Base-by-base conservation (phyloP, 2,888 invertebrate species). In the Tenthredo notha region DNA sequence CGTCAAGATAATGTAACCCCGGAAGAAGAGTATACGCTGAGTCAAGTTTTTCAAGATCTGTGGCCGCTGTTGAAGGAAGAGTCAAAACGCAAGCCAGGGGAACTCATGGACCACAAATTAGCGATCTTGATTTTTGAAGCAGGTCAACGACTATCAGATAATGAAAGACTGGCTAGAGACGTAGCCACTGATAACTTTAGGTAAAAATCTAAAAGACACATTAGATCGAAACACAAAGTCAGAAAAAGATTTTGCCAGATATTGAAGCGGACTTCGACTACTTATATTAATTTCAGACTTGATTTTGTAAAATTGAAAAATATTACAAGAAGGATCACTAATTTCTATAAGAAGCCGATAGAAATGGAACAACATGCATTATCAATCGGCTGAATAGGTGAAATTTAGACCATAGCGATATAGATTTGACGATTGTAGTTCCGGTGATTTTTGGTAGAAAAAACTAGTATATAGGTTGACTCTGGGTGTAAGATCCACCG, bases 81-180 rank as follows among this genome's bases (percentile, higher is more conserved):
- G 43, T 25, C 85, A 15, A 61, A 58, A 9, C 83, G 84, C n/a
- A 61, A n/a, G 29, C 33, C 29, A 4, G 72, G 72, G 21, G 58
- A 84, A 25, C 50, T 21, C 29, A 84, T 84, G 83, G 72, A 84
- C 12, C 54, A 78, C 33, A 86, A 87, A 50, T 85, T 87, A 65
- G 87, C 84, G 25, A 78, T 74, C 50, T 85, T 86, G 78, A 74
- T 87, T n/a, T 65, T 85, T 6, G 86, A 84, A 61, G 87, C 86
- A 33, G 75, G 85, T 74, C 85, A 86, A 77, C 61, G 61, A 21
- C 6, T 58, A 5, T 40, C 58, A 80, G 15, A 40, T 40, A 50
- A n/a, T 40, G 61, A 37, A 54, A 18, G 4, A 77, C 15, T 21
- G 21, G 6, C 25, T 9, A 7, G 9, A 25, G 7, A 33, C 18